phyloP scores from a whole-genome alignment of 2,113 vertebrate species.

The Polypterus bichir region DNA sequence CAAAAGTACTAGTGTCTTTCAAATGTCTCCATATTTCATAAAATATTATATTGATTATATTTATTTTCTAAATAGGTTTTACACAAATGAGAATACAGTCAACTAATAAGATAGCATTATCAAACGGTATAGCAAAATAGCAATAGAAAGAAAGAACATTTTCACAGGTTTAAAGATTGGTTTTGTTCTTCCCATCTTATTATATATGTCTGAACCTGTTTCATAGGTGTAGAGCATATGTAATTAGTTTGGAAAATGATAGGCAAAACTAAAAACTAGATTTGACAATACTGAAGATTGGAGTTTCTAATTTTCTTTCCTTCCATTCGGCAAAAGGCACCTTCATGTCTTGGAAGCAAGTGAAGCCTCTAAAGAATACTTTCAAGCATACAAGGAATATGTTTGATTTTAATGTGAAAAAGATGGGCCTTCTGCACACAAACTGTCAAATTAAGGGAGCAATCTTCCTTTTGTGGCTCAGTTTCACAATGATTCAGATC shows the following conservation, averaged over 20 bases:
- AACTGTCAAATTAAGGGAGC: neutral
- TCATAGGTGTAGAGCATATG: conserved; percentile 21
- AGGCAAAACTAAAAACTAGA: conserved; percentile 20
- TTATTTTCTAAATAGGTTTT: too few species aligned
- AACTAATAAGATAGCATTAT: too few species aligned
- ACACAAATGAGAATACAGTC: too few species aligned
- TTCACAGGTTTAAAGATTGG: too few species aligned
- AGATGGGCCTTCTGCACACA: neutral
- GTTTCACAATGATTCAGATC: neutral
- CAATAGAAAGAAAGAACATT: too few species aligned
- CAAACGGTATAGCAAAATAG: too few species aligned
- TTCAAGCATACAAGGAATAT: neutral
- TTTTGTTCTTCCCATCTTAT: neutral
- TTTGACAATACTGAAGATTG: neutral
- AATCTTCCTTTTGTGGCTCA: neutral
- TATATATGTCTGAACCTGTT: conserved; percentile 15
- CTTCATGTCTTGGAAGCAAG: too few species aligned
- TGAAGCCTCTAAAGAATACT: neutral
- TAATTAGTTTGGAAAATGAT: conserved; percentile 33
- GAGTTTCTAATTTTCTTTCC: neutral
- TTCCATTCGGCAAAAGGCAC: neutral
- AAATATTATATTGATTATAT: too few species aligned
- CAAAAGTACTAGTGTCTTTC: too few species aligned
- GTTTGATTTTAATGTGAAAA: neutral
- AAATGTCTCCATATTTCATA: too few species aligned